Evolutionary conservation across 2,888 invertebrate species (phyloP).

Genomic region (Poecilobothrus nobilitatus): DNA sequence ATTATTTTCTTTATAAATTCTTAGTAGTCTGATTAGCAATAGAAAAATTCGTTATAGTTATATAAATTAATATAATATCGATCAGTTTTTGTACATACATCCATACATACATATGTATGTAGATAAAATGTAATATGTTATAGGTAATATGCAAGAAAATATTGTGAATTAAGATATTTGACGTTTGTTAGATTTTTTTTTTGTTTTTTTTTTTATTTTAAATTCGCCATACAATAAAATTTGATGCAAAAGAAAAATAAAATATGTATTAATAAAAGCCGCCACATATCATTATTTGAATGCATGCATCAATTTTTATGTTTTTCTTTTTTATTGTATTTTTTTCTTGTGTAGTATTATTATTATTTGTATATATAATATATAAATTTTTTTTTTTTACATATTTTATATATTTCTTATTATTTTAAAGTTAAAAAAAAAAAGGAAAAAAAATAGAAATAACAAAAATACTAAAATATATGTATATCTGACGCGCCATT

Average conservation of each 20-base stretch:
- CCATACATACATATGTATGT: neutral
- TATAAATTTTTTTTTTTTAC: too few species aligned
- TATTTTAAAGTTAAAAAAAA: too few species aligned
- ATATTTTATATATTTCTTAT: neutral
- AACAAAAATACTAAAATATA: too few species aligned
- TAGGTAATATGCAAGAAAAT: too few species aligned
- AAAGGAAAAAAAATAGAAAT: too few species aligned
- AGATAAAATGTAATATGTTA: neutral
- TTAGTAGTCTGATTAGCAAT: too few species aligned
- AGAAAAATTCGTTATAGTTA: too few species aligned
- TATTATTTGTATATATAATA: neutral
- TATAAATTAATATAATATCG: neutral
- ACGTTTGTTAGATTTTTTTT: neutral
- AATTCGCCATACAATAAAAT: neutral
- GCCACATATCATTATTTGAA: conserved; percentile 6
- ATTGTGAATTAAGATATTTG: neutral
- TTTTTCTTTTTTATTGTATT: neutral
- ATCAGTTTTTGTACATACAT: neutral
- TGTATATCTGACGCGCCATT: neutral
- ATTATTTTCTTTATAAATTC: too few species aligned
- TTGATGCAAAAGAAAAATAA: neutral
- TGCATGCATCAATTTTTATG: neutral
- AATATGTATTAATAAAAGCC: neutral
- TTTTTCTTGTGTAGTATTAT: neutral
- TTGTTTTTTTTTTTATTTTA: too few species aligned